Percentiles rank a stretch among this genome's conserved stretches.
phyloP scores from a whole-genome alignment of 1,140 invertebrate species.

The Sitophilus oryzae region DNA sequence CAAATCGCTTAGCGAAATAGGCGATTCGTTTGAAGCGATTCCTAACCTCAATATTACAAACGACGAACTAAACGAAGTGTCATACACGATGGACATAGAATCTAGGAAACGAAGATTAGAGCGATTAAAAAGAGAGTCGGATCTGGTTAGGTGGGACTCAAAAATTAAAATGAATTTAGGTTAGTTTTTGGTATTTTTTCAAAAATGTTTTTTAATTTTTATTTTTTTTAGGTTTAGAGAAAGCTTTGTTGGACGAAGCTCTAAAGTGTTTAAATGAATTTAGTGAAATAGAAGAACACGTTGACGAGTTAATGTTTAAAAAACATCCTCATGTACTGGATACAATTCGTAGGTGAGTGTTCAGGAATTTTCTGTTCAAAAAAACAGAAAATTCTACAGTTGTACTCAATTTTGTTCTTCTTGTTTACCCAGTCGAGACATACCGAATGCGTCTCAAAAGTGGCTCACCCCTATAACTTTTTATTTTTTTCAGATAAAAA shows the following conservation, averaged over 20 bases:
- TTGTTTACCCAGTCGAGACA: too few relatives aligned
- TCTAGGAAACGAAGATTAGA: conserved; percentile 29
- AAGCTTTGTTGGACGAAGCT: conserved; percentile 44
- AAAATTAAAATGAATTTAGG: conserved; percentile 36
- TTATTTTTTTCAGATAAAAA: too few relatives aligned
- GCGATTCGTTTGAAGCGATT: conserved; percentile 12
- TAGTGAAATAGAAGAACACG: conserved; percentile 55
- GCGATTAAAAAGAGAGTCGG: conserved; percentile 32
- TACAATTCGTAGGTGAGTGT: conserved; percentile 58
- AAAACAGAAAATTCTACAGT: too few relatives aligned
- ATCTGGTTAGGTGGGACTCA: conserved; percentile 33
- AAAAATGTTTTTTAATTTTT: too few relatives aligned
- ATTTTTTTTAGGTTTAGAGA: conserved; percentile 34
- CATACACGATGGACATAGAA: conserved; percentile 42
- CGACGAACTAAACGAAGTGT: conserved; percentile 39
- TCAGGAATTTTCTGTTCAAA: too few relatives aligned
- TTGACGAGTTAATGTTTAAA: conserved; percentile 74
- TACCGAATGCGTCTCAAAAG: too few relatives aligned
- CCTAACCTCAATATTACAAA: conserved; percentile 23
- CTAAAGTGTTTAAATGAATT: conserved; percentile 55
- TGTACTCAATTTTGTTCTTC: too few relatives aligned
- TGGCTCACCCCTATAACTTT: too few relatives aligned
- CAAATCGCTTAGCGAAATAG: neutral
- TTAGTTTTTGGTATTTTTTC: conserved; percentile 4
- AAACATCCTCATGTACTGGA: conserved; percentile 79